Evolutionary conservation across 2,888 invertebrate genomes (phyloP), one percentile per base, ranked within the genome.

Genomic region (Strigamia maritima): DNA sequence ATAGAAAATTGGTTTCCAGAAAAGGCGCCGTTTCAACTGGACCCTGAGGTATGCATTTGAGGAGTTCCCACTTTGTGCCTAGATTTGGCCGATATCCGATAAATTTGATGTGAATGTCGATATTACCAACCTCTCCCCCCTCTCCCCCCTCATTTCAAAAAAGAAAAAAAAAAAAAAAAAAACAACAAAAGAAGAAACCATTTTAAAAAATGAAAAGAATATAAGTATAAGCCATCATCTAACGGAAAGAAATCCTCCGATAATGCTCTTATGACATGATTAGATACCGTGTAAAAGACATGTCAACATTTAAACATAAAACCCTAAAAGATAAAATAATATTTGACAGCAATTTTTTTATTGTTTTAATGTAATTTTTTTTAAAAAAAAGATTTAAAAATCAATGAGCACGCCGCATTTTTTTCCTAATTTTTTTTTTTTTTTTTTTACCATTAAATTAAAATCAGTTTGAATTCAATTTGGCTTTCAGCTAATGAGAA

Each of bases 21-120:
- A 70, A 70, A 70, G 70, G 70, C 70, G 28, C 70, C 26, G 70
- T 70, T 70, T 70, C 70, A 70, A 70, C 70, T 70, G 70, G 70
- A 70, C 70, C 70, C 70, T 70, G 70, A 70, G 70, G 70, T 70
- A 70, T 70, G 70, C 70, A 70, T 70, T 70, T 70, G 16, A 26
- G n/a, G 70, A 70, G 70, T 70, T 70, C 70, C 70, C 70, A 70
- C 70, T 70, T 70, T 70, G 70, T 70, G 70, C 70, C 70, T 70
- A 70, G 70, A 70, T 70, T 70, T 70, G 70, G 26, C 70, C 70
- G 70, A 70, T 70, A 70, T 70, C 70, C 70, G 70, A 70, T 70
- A 70, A 70, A 70, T 70, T 70, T 70, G 70, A 70, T 70, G 70
- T 26, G 26, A 70, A 70, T 70, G 70, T 70, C 70, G 70, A 70